phyloP scores from a whole-genome alignment of 2,113 vertebrate species.

The Ciconia maguari region DNA sequence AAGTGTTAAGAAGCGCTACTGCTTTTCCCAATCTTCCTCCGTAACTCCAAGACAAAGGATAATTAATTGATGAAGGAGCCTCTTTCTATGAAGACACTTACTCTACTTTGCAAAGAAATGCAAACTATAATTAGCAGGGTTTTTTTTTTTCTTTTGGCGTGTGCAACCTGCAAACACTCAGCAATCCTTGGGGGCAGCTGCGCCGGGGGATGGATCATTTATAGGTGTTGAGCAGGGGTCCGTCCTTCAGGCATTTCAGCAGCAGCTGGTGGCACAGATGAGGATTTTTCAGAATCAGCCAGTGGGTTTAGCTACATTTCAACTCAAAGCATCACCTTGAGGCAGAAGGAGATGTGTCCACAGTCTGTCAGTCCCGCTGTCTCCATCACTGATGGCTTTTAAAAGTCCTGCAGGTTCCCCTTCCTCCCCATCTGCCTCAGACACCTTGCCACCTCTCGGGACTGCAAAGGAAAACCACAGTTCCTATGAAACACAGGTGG shows the following conservation, averaged over 20 bases:
- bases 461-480: not conserved
- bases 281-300: not conserved
- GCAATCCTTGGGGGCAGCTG: not conserved
- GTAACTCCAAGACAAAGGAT: not conserved
- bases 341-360: not conserved
- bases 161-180: not conserved
- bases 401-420: not conserved
- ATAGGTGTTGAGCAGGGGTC: not conserved
- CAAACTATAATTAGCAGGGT: not conserved
- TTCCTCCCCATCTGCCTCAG: not conserved
- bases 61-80: not conserved
- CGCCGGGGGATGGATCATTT: not conserved
- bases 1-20: not conserved
- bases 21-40: not conserved
- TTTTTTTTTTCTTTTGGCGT: not conserved
- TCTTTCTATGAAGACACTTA: not conserved
- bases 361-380: not conserved
- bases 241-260: not conserved
- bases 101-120: not conserved
- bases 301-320: not conserved
- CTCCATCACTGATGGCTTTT: not conserved
- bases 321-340: not conserved
- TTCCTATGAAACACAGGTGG: not conserved
- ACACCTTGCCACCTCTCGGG: rapidly evolving
- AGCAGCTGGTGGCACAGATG: not conserved